Conservation (phyloP, 2,797 vertebrate species). For the Labeo calbasu region DNA sequence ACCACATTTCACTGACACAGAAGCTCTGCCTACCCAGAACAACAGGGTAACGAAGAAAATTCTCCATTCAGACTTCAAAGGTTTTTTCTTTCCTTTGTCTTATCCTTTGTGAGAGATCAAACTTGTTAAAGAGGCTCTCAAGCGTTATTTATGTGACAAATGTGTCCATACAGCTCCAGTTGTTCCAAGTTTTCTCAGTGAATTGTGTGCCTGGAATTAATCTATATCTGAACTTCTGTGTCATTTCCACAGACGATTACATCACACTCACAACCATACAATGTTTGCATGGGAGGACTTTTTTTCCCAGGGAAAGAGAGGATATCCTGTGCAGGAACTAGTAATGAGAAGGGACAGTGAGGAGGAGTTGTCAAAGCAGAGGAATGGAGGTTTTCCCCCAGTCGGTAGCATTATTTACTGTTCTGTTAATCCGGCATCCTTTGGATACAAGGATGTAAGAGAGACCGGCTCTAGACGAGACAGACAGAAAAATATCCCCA, state of each 20-base stretch:
- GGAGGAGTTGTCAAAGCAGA: conserved; percentile 40
- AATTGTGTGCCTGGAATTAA: conserved; percentile 28
- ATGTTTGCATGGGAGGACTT: conserved; percentile 41
- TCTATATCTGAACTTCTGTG: conserved; percentile 45
- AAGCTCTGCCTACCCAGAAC: conserved; percentile 6
- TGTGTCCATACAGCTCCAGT: not conserved
- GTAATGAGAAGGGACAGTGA: conserved; percentile 35
- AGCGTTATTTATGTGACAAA: conserved; percentile 9
- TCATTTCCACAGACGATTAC: conserved; percentile 46
- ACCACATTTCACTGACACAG: conserved; percentile 16
- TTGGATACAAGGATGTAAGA: conserved; percentile 42
- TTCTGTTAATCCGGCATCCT: conserved; percentile 17
- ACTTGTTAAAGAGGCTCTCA: conserved; percentile 3
- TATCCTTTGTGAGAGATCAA: conserved; percentile 12
- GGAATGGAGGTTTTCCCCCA: conserved; percentile 40
- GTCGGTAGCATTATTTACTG: conserved; percentile 21
- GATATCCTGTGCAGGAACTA: conserved; percentile 66
- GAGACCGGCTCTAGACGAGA: conserved; percentile 57
- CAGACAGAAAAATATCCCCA: conserved; percentile 26
- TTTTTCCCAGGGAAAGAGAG: conserved; percentile 65
- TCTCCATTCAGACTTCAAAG: conserved; percentile 4
- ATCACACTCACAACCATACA: conserved; percentile 55
- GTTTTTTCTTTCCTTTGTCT: conserved; percentile 6
- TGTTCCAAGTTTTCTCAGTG: conserved; percentile 10
- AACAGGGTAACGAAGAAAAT: not conserved